Conservation (phyloP, 2,797 vertebrate species). For the Phrynocephalus guinanensis region DNA sequence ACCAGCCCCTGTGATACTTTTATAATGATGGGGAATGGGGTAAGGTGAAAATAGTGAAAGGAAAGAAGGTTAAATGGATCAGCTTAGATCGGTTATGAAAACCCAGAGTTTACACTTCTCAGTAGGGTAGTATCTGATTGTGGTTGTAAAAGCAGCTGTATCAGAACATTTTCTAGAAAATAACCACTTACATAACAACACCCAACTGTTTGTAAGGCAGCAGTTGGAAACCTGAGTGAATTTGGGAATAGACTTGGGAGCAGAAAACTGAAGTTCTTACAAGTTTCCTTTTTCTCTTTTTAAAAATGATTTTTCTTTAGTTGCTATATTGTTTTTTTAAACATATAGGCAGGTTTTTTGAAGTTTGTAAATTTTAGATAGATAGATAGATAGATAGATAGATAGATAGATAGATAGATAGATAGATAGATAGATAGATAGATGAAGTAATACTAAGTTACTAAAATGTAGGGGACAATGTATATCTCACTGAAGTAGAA, state of each 20-base stretch:
- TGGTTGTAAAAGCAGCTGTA: not conserved
- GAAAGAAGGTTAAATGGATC: not conserved
- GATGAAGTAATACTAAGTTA: not conserved
- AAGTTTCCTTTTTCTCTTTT: no score
- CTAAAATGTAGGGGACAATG: not conserved
- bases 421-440: no score
- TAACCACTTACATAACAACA: not conserved
- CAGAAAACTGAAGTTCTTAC: not conserved
- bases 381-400: no score
- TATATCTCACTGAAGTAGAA: not conserved
- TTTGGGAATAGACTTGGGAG: not conserved
- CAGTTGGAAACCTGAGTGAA: not conserved
- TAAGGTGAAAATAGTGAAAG: not conserved
- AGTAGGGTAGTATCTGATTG: not conserved
- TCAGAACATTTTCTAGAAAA: not conserved
- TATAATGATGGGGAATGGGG: not conserved
- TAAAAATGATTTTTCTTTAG: no score
- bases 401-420: no score
- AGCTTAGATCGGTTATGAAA: not conserved
- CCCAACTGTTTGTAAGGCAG: not conserved
- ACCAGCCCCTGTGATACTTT: not conserved
- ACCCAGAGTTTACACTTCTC: not conserved
- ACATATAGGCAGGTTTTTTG: no score
- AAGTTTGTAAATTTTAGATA: no score
- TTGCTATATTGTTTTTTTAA: no score